phyloP scores from a whole-genome alignment of 2,113 vertebrate species.

The Pelvicachromis taeniatus region DNA sequence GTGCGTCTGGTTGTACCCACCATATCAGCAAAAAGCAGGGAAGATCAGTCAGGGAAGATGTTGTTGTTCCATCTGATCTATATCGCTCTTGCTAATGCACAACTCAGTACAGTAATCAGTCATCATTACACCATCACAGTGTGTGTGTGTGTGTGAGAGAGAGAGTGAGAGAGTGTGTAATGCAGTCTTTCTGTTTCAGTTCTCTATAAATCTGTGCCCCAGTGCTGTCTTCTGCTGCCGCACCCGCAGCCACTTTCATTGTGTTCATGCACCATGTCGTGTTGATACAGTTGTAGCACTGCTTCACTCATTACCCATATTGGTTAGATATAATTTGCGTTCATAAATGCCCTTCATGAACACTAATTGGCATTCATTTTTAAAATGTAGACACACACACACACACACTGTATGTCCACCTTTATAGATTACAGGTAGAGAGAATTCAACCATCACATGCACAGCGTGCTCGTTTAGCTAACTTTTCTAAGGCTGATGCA shows the following conservation, averaged over 20 bases:
- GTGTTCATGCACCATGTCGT: slow-evolving; percentile 12
- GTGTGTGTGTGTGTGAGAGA: background rate
- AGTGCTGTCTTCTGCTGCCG: background rate
- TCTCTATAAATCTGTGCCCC: background rate
- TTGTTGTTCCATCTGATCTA: slow-evolving; percentile 19
- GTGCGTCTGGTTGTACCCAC: background rate
- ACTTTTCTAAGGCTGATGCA: background rate
- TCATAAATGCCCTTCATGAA: background rate
- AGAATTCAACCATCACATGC: background rate
- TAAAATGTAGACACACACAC: background rate
- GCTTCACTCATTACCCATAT: slow-evolving; percentile 11
- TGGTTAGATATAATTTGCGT: background rate
- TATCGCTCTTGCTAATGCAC: slow-evolving; percentile 24
- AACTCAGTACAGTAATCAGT: slow-evolving; percentile 12
- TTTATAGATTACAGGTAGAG: background rate
- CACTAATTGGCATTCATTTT: background rate
- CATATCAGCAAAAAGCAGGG: slow-evolving; percentile 3
- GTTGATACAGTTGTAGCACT: background rate
- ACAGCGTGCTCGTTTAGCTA: background rate
- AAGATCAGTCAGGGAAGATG: background rate
- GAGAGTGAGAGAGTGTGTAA: too few relatives aligned
- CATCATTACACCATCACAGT: slow-evolving; percentile 8
- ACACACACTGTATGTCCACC: background rate
- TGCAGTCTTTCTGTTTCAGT: background rate
- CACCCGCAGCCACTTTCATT: background rate